A percentile compares a stretch with the other conserved stretches of the same genome.
Conservation (phyloP, 2,888 invertebrate species). For the Sympetrum striolatum region DNA sequence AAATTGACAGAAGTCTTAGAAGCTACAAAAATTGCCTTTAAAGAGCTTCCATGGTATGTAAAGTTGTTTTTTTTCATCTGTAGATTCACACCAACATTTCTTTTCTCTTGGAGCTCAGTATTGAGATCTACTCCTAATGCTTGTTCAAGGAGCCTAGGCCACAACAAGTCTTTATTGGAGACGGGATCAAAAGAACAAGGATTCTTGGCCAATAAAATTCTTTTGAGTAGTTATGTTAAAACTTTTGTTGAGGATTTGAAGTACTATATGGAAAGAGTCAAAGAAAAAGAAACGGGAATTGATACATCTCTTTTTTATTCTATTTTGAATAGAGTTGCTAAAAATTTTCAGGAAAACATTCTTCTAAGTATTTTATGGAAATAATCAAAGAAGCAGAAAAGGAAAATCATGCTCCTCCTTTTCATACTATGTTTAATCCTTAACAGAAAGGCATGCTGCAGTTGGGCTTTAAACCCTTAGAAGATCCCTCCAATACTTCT, state of each 20-base stretch:
- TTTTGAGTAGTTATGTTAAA: not conserved
- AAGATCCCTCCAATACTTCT: too few relatives aligned
- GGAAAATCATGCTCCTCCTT: too few relatives aligned
- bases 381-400: not conserved
- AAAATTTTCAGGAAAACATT: too few relatives aligned
- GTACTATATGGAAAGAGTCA: not conserved
- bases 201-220: not conserved
- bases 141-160: not conserved
- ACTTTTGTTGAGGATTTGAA: not conserved
- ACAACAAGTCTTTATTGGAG: not conserved
- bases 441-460: too few relatives aligned
- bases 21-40: not conserved
- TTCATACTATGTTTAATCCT: too few relatives aligned
- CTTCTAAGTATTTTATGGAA: not conserved
- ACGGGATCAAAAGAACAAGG: not conserved
- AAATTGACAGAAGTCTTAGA: not conserved
- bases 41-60: not conserved
- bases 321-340: too few relatives aligned
- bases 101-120: not conserved
- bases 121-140: not conserved
- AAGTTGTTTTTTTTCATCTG: not conserved
- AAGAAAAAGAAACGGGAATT: too few relatives aligned
- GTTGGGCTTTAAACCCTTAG: too few relatives aligned
- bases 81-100: not conserved
- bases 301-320: too few relatives aligned